Percentiles rank a stretch among this genome's conserved stretches.
Conservation (phyloP, 2,113 vertebrate species). For the Cyprinodon tularosa region DNA sequence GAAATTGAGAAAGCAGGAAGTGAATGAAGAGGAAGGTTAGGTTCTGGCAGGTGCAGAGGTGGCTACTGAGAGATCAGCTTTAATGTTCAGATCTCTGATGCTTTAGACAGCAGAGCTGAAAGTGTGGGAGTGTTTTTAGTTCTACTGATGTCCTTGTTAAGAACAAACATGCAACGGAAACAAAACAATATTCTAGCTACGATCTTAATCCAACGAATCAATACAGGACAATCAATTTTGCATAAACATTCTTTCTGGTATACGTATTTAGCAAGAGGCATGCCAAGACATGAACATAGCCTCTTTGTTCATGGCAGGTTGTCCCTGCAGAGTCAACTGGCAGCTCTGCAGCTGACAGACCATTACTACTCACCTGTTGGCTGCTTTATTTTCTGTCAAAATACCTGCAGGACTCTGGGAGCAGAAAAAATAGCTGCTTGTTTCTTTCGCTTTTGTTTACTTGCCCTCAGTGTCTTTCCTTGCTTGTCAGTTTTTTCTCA, state of each 20-base stretch:
- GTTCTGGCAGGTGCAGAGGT: no score
- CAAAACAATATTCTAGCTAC: not conserved
- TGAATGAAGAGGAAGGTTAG: no score
- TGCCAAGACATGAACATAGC: not conserved
- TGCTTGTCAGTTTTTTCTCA: not conserved
- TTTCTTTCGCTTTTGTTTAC: constrained; percentile 8
- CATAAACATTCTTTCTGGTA: not conserved
- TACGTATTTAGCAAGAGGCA: constrained; percentile 6
- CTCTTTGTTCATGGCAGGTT: constrained; percentile 41
- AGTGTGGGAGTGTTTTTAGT: not conserved
- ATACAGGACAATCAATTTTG: not conserved
- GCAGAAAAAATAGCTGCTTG: not conserved
- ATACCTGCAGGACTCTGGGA: constrained; percentile 18
- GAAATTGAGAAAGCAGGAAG: no score
- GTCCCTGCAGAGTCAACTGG: constrained; percentile 39
- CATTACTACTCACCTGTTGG: constrained; percentile 46
- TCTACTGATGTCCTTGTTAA: no score
- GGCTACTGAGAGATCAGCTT: no score
- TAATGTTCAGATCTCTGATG: no score
- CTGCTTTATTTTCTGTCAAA: constrained; percentile 35
- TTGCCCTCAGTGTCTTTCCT: constrained; percentile 7
- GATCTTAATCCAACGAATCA: not conserved
- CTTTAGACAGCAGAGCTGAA: not conserved
- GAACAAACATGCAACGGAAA: no score
- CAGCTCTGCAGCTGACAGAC: constrained; percentile 50